Conservation (phyloP, 2,888 invertebrate species). For the Zaprionus obscuricornis region DNA sequence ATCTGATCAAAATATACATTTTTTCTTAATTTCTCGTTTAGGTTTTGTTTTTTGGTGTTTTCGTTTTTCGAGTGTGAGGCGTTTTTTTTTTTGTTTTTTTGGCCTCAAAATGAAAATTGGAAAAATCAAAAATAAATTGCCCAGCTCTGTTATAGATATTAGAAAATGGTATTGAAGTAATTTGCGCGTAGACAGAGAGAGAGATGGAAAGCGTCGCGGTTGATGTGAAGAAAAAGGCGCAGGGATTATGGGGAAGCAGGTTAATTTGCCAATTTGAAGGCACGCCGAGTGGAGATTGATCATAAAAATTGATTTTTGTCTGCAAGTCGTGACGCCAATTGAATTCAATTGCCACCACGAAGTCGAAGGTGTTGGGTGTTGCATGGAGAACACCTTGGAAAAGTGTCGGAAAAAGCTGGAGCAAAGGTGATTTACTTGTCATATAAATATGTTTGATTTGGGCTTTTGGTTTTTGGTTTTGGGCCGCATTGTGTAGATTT, state of each 20-base stretch:
- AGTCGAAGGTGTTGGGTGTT: constrained; percentile 55
- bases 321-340: constrained; percentile 69
- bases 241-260: constrained; percentile 42
- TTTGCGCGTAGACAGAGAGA: too few species aligned
- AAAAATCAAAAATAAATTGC: constrained; percentile 54
- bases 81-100: not conserved
- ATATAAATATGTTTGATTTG: constrained; percentile 74
- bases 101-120: constrained; percentile 12
- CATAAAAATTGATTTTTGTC: constrained; percentile 72
- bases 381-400: constrained; percentile 51
- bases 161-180: too few species aligned
- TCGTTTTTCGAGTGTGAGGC: constrained; percentile 29
- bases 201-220: too few species aligned
- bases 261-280: constrained; percentile 71
- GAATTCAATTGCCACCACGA: constrained; percentile 63
- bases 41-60: constrained; percentile 25
- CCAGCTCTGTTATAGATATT: constrained; percentile 24
- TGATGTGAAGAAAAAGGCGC: not conserved
- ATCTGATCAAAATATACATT: constrained; percentile 58
- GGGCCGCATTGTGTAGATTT: constrained; percentile 44
- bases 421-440: constrained; percentile 70
- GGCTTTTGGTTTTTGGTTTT: constrained; percentile 15
- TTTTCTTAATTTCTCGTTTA: constrained; percentile 44
- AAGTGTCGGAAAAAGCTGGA: constrained; percentile 16
- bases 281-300: constrained; percentile 72